Evolutionary conservation across 2,888 invertebrate species (phyloP).

Genomic region (Andrena camellia): DNA sequence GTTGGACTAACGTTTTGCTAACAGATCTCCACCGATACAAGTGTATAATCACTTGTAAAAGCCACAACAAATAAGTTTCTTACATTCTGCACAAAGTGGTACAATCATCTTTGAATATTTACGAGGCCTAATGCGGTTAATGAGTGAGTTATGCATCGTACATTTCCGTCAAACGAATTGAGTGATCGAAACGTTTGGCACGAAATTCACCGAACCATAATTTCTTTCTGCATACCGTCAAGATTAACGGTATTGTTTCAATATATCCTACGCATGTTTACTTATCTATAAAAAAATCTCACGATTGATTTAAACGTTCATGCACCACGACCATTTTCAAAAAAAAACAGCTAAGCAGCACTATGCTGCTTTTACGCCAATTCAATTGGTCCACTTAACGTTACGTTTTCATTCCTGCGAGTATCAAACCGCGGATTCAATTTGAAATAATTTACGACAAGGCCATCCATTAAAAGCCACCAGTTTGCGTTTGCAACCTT

Average conservation of each 20-base stretch:
- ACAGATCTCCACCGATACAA: too few relatives aligned
- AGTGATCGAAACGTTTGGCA: slow-evolving; percentile 33
- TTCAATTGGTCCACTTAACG: slow-evolving; percentile 56
- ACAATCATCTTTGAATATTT: slow-evolving; percentile 1
- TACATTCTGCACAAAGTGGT: neutral
- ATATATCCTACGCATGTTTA: slow-evolving; percentile 8
- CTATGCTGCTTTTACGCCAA: slow-evolving; percentile 40
- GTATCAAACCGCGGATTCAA: slow-evolving; percentile 20
- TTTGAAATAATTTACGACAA: slow-evolving; percentile 28
- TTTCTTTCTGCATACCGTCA: neutral
- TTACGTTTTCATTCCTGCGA: slow-evolving; percentile 17
- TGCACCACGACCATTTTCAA: slow-evolving; percentile 8
- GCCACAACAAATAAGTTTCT: too few relatives aligned
- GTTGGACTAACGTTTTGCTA: too few relatives aligned
- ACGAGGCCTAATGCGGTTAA: neutral
- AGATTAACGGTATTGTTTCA: neutral
- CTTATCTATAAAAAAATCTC: slow-evolving; percentile 4
- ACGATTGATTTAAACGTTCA: slow-evolving; percentile 6
- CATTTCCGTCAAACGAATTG: slow-evolving; percentile 6
- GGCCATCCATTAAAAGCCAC: slow-evolving; percentile 28
- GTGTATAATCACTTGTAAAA: too few relatives aligned
- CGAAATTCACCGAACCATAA: slow-evolving; percentile 10
- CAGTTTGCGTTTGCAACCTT: neutral
- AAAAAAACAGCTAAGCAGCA: slow-evolving; percentile 26
- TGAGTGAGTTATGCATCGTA: neutral